These are phyloP conservation scores for Ischnura elegans DNA, from an alignment of 2,888 invertebrate genomes.

Conservation along the genomic window DNA sequence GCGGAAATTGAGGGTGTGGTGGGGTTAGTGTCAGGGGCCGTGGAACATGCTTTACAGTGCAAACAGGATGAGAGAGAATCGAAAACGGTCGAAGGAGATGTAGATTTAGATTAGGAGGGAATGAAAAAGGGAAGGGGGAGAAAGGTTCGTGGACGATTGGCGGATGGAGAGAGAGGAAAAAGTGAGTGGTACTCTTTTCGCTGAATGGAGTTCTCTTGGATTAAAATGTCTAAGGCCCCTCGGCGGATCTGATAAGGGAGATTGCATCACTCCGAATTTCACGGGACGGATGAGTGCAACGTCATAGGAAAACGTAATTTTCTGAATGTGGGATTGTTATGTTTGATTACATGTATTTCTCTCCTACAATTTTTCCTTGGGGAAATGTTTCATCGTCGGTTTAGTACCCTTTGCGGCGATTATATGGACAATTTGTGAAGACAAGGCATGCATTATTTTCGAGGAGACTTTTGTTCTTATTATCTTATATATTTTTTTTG, in stretches of 20 bases:
- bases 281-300: not conserved
- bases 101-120: constrained; percentile 15
- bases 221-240: not conserved
- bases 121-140: not conserved
- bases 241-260: constrained; percentile 1
- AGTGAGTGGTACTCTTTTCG: not conserved
- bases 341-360: not conserved
- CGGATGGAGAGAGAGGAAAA: not conserved
- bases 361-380: not conserved
- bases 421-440: too few species aligned
- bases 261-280: not conserved
- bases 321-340: not conserved
- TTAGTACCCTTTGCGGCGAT: too few species aligned
- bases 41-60: not conserved
- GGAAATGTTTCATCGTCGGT: too few species aligned
- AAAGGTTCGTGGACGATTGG: not conserved
- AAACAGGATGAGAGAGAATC: not conserved
- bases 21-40: not conserved
- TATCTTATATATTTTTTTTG: too few species aligned
- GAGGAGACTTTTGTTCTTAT: too few species aligned
- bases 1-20: too few species aligned
- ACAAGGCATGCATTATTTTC: too few species aligned
- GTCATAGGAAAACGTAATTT: not conserved
- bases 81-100: not conserved
- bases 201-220: not conserved